A percentile compares a stretch with the other conserved stretches of the same genome.
Evolutionary conservation across 1,140 invertebrate species (phyloP).

Genomic region (Atta texana): DNA sequence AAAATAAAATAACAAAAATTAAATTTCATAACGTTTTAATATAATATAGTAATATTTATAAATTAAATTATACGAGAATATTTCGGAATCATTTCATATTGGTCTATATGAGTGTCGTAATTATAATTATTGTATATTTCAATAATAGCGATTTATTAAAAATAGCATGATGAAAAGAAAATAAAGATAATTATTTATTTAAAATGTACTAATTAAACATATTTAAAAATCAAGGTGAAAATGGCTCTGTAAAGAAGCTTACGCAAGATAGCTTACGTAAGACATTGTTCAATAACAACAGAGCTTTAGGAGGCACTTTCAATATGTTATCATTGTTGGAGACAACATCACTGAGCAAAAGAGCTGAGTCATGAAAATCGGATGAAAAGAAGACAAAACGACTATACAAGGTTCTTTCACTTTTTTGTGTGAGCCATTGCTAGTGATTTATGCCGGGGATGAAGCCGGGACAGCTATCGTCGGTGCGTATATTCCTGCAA

Average conservation of each 20-base stretch:
- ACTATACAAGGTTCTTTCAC: not conserved
- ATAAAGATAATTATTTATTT: not conserved
- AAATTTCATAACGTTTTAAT: too few relatives aligned
- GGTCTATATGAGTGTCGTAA: too few relatives aligned
- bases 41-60: too few relatives aligned
- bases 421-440: not conserved
- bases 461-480: slow-evolving; percentile 30
- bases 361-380: slow-evolving; percentile 21
- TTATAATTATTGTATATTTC: not conserved
- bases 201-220: not conserved
- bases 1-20: too few relatives aligned
- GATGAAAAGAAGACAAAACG: slow-evolving; percentile 7
- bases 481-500: slow-evolving; percentile 13
- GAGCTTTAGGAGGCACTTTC: not conserved
- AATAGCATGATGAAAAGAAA: not conserved
- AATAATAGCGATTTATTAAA: not conserved
- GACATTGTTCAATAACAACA: not conserved
- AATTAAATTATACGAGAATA: too few relatives aligned
- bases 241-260: not conserved
- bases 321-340: not conserved
- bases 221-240: not conserved
- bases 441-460: slow-evolving; percentile 58
- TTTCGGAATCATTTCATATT: too few relatives aligned
- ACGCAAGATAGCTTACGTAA: not conserved
- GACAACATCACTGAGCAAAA: not conserved